Percentiles rank a stretch among this genome's conserved stretches.
These are phyloP conservation scores for Psophia crepitans DNA, from an alignment of 2,113 vertebrate species.

Conservation along the genomic window DNA sequence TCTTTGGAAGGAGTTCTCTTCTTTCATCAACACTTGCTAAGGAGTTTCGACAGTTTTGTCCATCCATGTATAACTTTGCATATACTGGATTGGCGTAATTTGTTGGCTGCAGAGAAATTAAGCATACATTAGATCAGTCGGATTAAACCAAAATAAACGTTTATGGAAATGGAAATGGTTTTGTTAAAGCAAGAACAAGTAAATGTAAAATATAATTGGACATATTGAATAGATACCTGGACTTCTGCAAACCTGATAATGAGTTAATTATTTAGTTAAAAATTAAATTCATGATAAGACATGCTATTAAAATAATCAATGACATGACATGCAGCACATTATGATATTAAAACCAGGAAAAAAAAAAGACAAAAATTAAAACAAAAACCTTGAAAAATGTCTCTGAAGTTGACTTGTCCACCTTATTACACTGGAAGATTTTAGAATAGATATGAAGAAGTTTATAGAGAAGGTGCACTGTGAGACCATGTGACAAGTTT, in stretches of 20 bases:
- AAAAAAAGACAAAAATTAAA: neutral
- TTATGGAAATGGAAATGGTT: conserved; percentile 26
- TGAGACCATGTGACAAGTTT: conserved; percentile 59
- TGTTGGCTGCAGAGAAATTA: conserved; percentile 81
- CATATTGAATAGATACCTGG: conserved; percentile 21
- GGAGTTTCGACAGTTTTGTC: conserved; percentile 95
- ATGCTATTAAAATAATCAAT: conserved; percentile 50
- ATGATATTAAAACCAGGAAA: conserved; percentile 6
- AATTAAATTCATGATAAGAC: conserved; percentile 12
- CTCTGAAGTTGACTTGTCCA: conserved; percentile 45
- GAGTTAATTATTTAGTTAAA: conserved; percentile 44
- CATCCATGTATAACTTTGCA: conserved; percentile 95
- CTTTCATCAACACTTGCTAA: conserved; percentile 95
- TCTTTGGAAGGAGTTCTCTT: conserved; percentile 99
- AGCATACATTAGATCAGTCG: neutral
- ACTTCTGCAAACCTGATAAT: conserved; percentile 27
- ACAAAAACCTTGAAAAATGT: conserved; percentile 19
- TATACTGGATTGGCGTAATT: conserved; percentile 99
- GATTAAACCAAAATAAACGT: neutral
- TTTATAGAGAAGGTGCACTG: conserved; percentile 54
- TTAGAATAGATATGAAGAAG: conserved; percentile 38
- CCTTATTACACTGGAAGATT: conserved; percentile 34
- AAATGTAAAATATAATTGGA: conserved; percentile 7
- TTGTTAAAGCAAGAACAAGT: conserved; percentile 5
- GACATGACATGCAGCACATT: conserved; percentile 45